Conservation (phyloP, 2,113 vertebrate genomes). For the Lipophrys pholis region DNA sequence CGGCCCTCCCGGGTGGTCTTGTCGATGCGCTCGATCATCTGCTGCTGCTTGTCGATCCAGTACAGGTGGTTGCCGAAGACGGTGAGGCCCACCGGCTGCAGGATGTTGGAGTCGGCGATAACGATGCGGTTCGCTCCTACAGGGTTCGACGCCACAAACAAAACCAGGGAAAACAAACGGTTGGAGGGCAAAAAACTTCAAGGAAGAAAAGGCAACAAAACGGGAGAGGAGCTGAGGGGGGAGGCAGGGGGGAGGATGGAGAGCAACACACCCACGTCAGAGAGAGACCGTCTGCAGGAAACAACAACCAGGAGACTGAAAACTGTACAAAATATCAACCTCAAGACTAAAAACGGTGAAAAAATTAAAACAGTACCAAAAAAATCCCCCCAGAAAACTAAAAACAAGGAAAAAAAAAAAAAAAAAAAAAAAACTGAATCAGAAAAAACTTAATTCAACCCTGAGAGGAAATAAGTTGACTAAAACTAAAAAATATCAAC, state of each 20-base stretch:
- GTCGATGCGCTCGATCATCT: conserved; percentile 98
- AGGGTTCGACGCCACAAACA: neutral
- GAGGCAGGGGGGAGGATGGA: conserved; percentile 31
- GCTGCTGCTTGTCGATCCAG: conserved; percentile 98
- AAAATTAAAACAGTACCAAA: too few species aligned
- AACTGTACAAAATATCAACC: too few species aligned
- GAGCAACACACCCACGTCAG: conserved; percentile 21
- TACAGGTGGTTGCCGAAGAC: conserved; percentile 96
- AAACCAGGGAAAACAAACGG: conserved; percentile 25
- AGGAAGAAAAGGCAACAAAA: conserved; percentile 63
- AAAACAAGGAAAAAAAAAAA: too few species aligned
- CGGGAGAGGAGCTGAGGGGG: conserved; percentile 55
- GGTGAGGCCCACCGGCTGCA: conserved; percentile 95
- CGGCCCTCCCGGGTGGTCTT: conserved; percentile 92
- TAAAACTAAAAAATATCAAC: too few species aligned
- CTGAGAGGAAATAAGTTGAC: too few species aligned
- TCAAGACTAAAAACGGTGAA: too few species aligned
- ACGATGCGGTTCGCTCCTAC: conserved; percentile 94
- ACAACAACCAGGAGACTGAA: too few species aligned
- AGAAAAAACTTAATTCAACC: too few species aligned
- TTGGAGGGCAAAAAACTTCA: conserved; percentile 51
- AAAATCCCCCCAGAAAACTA: too few species aligned
- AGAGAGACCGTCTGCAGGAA: neutral
- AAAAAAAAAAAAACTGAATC: too few species aligned
- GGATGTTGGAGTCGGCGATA: conserved; percentile 95